phyloP scores from a whole-genome alignment of 2,888 invertebrate genomes.

The Cyclophora punctaria region DNA sequence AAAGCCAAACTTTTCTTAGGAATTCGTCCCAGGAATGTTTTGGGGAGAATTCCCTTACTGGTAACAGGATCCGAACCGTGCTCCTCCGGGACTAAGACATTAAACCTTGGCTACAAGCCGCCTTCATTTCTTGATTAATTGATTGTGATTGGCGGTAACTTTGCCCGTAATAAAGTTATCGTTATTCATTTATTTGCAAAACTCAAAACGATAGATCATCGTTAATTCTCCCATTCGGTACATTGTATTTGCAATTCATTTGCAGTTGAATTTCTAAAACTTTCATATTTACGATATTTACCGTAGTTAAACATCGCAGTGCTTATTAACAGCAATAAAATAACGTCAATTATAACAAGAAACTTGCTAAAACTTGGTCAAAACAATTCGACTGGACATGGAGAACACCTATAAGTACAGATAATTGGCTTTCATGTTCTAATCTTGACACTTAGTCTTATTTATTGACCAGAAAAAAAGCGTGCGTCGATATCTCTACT shows the following conservation, averaged over 20 bases:
- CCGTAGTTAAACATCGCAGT: too few species aligned
- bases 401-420: constrained; percentile 32
- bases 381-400: constrained; percentile 8
- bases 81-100: constrained; percentile 57
- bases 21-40: constrained; percentile 63
- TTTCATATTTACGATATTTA: not conserved
- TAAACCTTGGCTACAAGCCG: constrained; percentile 54
- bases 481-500: constrained; percentile 3
- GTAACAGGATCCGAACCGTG: constrained; percentile 41
- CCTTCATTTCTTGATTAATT: constrained; percentile 9
- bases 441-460: constrained; percentile 17
- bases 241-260: not conserved
- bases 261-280: not conserved
- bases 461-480: constrained; percentile 11
- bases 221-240: too few species aligned
- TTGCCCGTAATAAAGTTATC: not conserved
- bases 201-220: too few species aligned
- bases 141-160: constrained; percentile 17
- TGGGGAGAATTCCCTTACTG: constrained; percentile 44
- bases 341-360: too few species aligned
- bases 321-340: too few species aligned
- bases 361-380: constrained; percentile 11
- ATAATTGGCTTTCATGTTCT: constrained; percentile 33
- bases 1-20: constrained; percentile 48
- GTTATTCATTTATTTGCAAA: too few species aligned